These are phyloP conservation scores for Phenacoccus solenopsis DNA, from an alignment of 1,140 invertebrate genomes.

Conservation along the genomic window DNA sequence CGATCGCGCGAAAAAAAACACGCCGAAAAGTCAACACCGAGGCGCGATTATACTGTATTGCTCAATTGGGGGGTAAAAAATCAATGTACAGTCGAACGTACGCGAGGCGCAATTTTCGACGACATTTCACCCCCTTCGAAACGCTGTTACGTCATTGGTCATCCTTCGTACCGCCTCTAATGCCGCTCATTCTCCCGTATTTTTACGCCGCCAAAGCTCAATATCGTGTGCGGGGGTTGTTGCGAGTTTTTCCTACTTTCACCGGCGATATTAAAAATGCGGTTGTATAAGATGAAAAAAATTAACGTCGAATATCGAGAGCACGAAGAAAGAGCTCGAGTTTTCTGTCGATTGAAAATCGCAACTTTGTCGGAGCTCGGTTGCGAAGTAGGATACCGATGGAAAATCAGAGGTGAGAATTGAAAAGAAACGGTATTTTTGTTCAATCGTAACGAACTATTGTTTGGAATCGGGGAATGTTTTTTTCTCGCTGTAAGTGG, in stretches of 20 bases:
- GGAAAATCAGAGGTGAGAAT: not conserved
- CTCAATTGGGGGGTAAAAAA: slow-evolving; percentile 4
- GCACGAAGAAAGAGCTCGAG: not conserved
- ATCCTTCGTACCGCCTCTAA: not conserved
- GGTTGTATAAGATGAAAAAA: not conserved
- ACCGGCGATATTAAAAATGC: not conserved
- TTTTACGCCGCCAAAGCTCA: not conserved
- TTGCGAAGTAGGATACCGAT: not conserved
- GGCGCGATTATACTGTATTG: not conserved
- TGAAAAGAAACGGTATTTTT: too few species aligned
- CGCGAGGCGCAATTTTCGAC: slow-evolving; percentile 6
- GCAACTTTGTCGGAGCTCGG: not conserved
- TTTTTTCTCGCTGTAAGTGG: too few species aligned
- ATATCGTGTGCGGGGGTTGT: not conserved
- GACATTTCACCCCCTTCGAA: slow-evolving; percentile 9
- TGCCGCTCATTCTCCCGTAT: not conserved
- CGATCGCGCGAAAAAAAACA: too few species aligned
- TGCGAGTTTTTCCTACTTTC: not conserved
- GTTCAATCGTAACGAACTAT: too few species aligned
- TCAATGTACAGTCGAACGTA: slow-evolving; percentile 5
- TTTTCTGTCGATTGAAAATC: not conserved
- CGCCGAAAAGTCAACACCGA: not conserved
- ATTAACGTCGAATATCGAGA: not conserved
- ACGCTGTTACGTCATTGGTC: slow-evolving; percentile 9
- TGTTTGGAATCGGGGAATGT: too few species aligned